Conservation (phyloP, 2,888 invertebrate genomes). For the Phortica magna region DNA sequence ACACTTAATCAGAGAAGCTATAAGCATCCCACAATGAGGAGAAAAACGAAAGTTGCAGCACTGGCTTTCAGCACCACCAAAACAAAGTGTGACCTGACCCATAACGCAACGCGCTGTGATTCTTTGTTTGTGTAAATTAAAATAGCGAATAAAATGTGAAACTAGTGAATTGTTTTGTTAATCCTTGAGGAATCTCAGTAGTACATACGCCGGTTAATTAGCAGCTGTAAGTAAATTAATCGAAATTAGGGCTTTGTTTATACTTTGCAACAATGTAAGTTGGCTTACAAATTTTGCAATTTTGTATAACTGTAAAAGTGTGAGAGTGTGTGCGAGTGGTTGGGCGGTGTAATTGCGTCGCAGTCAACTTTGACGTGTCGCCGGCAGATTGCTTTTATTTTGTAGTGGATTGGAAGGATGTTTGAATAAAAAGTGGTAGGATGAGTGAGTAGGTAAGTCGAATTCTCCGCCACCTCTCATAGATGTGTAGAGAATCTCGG, state of each 20-base stretch:
- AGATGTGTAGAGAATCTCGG: constrained; percentile 65
- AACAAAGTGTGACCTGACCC: not conserved
- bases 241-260: not conserved
- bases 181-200: not conserved
- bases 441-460: not conserved
- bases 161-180: not conserved
- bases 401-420: not conserved
- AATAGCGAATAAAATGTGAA: not conserved
- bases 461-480: not conserved
- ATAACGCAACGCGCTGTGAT: constrained; percentile 5
- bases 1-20: too few relatives aligned
- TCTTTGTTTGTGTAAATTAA: not conserved
- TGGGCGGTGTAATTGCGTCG: constrained; percentile 42
- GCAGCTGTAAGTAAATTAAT: not conserved
- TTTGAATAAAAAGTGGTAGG: not conserved
- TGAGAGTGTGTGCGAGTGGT: constrained; percentile 34
- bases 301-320: constrained; percentile 41
- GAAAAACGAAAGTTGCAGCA: too few relatives aligned
- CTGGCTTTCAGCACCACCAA: not conserved
- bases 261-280: constrained; percentile 48
- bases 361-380: constrained; percentile 51
- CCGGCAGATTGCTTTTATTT: not conserved
- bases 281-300: constrained; percentile 53
- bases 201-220: not conserved
- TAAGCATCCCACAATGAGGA: too few relatives aligned